Percentiles rank a stretch among this genome's conserved stretches.
Evolutionary conservation across 2,113 vertebrate genomes (phyloP).

Genomic region (Raja brachyura): DNA sequence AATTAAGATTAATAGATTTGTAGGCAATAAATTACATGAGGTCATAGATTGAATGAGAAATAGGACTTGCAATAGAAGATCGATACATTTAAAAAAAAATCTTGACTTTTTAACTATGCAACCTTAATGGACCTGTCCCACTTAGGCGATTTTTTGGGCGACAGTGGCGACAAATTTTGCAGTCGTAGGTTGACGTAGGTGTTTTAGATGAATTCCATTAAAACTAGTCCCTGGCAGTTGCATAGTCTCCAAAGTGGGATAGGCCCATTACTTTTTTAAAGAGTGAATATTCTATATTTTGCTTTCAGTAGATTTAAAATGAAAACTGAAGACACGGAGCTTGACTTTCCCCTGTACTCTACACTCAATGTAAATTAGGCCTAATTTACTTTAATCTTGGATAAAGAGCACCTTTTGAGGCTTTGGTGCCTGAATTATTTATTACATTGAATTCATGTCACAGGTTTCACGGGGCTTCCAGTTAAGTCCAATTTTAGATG

Average conservation of each 20-base stretch:
- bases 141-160: too few species aligned
- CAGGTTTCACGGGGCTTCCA: neutral
- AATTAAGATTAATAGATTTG: too few species aligned
- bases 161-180: too few species aligned
- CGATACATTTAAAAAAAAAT: constrained; percentile 54
- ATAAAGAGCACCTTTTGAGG: neutral
- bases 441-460: neutral
- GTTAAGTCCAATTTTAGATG: neutral
- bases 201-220: too few species aligned
- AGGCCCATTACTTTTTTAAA: too few species aligned
- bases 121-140: neutral
- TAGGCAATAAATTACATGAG: too few species aligned
- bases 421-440: constrained; percentile 19
- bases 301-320: neutral
- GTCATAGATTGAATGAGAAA: too few species aligned
- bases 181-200: too few species aligned
- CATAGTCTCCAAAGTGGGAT: too few species aligned
- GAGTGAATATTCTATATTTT: neutral
- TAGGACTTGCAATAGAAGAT: constrained; percentile 43
- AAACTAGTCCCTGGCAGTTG: too few species aligned
- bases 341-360: neutral
- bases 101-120: neutral
- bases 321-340: neutral
- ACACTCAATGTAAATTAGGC: neutral
- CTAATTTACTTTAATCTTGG: neutral